Evolutionary conservation across 2,113 vertebrate species (phyloP).

Genomic region (Ailurus styani): DNA sequence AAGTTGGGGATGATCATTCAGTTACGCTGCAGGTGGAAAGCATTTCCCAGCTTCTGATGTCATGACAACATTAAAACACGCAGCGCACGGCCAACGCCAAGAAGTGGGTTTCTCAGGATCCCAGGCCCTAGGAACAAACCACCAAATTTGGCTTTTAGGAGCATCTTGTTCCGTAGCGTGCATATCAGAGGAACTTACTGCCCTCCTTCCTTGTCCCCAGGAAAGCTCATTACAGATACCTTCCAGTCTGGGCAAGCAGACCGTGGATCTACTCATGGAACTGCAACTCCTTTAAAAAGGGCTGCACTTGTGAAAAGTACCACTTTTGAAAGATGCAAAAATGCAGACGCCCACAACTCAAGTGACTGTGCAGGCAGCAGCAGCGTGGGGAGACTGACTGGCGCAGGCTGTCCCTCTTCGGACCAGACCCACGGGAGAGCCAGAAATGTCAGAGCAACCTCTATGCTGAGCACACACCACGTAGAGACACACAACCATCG

Average conservation of each 20-base stretch:
- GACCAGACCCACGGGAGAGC: background rate
- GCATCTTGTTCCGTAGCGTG: background rate
- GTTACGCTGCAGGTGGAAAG: background rate
- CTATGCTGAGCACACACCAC: background rate
- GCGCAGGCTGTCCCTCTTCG: background rate
- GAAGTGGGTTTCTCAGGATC: background rate
- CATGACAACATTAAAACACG: background rate
- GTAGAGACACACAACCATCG: background rate
- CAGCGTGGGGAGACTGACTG: background rate
- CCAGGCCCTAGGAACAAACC: background rate
- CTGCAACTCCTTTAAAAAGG: background rate
- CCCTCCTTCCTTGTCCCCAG: background rate
- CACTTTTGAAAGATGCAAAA: background rate
- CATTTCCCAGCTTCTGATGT: background rate
- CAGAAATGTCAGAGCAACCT: background rate
- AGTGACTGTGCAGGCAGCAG: background rate
- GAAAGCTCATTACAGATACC: background rate
- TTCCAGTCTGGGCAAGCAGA: background rate
- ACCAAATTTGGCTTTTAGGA: background rate
- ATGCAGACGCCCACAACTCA: background rate
- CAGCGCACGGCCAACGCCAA: background rate
- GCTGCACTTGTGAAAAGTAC: background rate
- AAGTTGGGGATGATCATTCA: background rate
- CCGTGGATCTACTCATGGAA: background rate
- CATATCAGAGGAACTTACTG: background rate